Base-by-base conservation (phyloP, 2,113 vertebrate genomes). In the Mastomys coucha region DNA sequence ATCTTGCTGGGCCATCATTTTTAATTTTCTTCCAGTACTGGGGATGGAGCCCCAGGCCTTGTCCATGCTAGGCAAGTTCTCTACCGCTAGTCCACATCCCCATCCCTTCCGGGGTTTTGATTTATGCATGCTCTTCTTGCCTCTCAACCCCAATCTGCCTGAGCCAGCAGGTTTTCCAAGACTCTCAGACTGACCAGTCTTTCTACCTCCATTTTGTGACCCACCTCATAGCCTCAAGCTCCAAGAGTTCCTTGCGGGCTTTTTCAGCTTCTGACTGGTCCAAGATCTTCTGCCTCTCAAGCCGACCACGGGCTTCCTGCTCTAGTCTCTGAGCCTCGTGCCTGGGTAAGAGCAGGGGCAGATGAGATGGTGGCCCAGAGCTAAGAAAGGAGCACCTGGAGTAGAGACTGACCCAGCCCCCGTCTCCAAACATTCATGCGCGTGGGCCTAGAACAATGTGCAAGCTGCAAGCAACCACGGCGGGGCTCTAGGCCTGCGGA, bases 291-390 rank as follows among this genome's bases (percentile, higher is more conserved):
- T 99, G 99, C 28, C 99, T 97, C 97, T 99, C 99, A 95, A 99
- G 98, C 2, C 99, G 99, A 0, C 99, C 99, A 0, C 98, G 98
- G 2, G 99, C 99, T 97, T 99, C 99, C 97, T 99, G 99, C 96
- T 99, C 99, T 87, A 99, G 97, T 67, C 99, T 99, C 98, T 99
- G 99, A 0, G 99, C 99, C 97, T 99, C 99, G 0, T 99, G 99
- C 67, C 99, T 99, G 97, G 33, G 26, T 14, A 58, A 56, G 24
- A 76, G 11, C 10, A 45, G 28, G 51, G n/a, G 10, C 17, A 36
- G 56, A 24, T 84, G 65, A 80, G 89, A 58, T 2, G 26, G 56
- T 69, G 22, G 65, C 77, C 86, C 39, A 75, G 39, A 86, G 49
- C 49, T 56, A 69, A 65, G 85, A 24, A 8, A 2, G 77, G 36